Base-by-base conservation (phyloP, 2,797 vertebrate species). In the Parambassis ranga region DNA sequence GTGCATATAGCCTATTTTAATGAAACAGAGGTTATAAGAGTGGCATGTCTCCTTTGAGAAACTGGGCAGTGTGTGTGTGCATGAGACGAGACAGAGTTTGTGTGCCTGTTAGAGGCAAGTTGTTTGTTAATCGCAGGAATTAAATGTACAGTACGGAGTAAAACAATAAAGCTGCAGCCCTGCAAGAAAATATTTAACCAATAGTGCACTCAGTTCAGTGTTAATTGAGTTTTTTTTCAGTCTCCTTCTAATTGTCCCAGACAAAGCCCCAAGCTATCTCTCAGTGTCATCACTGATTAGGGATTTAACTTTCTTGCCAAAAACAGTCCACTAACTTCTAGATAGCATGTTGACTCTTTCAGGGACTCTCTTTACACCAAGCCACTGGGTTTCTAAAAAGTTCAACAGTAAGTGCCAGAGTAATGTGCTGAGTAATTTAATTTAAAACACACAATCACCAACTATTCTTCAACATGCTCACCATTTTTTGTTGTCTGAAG, bases 231-330 rank as follows among this genome's bases (percentile, higher is more conserved):
- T 62, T 43, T 22, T 30, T 33, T 11, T 9, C 14, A 30, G 52
- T 68, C 28, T 51, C 13, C 23, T 10, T 62, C 23, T 55, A 65
- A 71, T 60, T 39, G 41, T 58, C 60, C 35, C 28, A 35, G 49
- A 56, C 77, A 69, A 69, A 77, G 53, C 39, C 10, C 7, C 2
- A 10, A 37, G 65, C 49, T 51, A 51, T 76, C 36, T 67, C 37
- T 62, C 38, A 10, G 39, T 67, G 66, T 55, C 63, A 69, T 77
- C 56, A 7, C 46, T 43, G 36, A 53, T 84, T 43, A 71, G 18
- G 39, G 64, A 60, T 71, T 79, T 72, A 56, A 65, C 37, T 60
- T 24, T 58, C 48, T 28, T 22, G 49, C 50, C 50, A 27, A 27
- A 33, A 59, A 51, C 30, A 49, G 61, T 46, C 44, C 10, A 37